Evolutionary conservation across 1,140 invertebrate genomes (phyloP).

Genomic region (Drosophila simulans): DNA sequence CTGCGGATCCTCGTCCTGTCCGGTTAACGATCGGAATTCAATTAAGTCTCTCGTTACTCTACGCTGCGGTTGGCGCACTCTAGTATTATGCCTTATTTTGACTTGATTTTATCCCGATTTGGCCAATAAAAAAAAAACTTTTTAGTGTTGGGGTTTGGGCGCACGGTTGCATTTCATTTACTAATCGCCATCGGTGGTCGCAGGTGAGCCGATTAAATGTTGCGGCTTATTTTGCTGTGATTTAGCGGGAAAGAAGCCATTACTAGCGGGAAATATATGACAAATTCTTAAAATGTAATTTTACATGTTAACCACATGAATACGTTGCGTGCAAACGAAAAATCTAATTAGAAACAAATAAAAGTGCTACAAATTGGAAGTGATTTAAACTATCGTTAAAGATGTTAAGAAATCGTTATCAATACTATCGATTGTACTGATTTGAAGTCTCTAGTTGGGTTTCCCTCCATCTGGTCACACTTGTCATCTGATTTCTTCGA

Average conservation of each 20-base stretch:
- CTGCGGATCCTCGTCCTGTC: constrained; percentile 21
- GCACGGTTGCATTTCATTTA: constrained; percentile 36
- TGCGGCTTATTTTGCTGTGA: not conserved
- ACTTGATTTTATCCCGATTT: constrained; percentile 16
- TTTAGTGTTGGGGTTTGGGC: constrained; percentile 29
- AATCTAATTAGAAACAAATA: too few species aligned
- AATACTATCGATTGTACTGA: not conserved
- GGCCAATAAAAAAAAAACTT: constrained; percentile 36
- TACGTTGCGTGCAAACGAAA: too few species aligned
- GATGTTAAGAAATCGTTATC: not conserved
- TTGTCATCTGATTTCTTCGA: constrained; percentile 10
- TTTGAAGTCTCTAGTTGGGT: not conserved
- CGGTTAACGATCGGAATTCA: constrained; percentile 6
- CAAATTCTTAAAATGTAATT: too few species aligned
- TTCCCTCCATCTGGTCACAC: not conserved
- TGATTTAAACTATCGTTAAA: too few species aligned
- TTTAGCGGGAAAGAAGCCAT: not conserved
- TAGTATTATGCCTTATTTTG: constrained; percentile 11
- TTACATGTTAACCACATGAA: too few species aligned
- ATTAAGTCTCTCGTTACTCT: constrained; percentile 2
- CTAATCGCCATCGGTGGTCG: constrained; percentile 40
- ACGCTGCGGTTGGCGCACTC: constrained; percentile 6
- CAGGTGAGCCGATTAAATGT: not conserved
- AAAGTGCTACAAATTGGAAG: too few species aligned
- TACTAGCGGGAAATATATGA: not conserved